Percentiles rank a stretch among this genome's conserved stretches.
phyloP scores from a whole-genome alignment of 2,113 vertebrate genomes.

The Platysternon megacephalum region DNA sequence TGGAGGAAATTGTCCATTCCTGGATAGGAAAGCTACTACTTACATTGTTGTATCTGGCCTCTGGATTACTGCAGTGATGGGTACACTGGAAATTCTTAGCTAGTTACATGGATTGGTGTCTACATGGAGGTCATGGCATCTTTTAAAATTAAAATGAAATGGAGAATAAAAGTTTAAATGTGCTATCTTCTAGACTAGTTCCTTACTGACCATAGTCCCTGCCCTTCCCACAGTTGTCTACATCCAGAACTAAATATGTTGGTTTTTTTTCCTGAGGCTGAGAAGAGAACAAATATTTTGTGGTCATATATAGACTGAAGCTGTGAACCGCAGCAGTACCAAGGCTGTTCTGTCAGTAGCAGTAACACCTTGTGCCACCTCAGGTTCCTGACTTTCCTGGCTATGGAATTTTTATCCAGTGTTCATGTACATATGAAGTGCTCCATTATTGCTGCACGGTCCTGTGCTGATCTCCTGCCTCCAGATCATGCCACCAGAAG shows the following conservation, averaged over 20 bases:
- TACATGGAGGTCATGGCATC: neutral
- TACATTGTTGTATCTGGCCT: neutral
- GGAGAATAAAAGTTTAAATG: neutral
- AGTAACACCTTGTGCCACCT: neutral
- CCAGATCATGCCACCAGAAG: neutral
- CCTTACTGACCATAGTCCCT: neutral
- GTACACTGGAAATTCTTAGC: neutral
- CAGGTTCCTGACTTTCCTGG: neutral
- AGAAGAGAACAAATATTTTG: neutral
- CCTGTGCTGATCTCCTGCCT: neutral
- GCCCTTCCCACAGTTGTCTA: neutral
- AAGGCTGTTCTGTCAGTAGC: neutral
- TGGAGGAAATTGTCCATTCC: neutral
- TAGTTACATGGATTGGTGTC: neutral
- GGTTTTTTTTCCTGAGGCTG: neutral
- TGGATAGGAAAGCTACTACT: neutral
- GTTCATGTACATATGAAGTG: neutral
- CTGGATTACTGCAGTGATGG: neutral
- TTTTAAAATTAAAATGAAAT: neutral
- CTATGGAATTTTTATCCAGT: neutral
- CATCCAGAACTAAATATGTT: neutral
- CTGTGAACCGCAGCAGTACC: neutral
- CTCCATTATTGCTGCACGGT: neutral
- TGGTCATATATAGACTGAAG: neutral
- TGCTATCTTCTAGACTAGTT: neutral